Percentiles rank a stretch among this genome's conserved stretches.
These are phyloP conservation scores for Buathra laborator DNA, from an alignment of 2,888 invertebrate species.

Conservation along the genomic window DNA sequence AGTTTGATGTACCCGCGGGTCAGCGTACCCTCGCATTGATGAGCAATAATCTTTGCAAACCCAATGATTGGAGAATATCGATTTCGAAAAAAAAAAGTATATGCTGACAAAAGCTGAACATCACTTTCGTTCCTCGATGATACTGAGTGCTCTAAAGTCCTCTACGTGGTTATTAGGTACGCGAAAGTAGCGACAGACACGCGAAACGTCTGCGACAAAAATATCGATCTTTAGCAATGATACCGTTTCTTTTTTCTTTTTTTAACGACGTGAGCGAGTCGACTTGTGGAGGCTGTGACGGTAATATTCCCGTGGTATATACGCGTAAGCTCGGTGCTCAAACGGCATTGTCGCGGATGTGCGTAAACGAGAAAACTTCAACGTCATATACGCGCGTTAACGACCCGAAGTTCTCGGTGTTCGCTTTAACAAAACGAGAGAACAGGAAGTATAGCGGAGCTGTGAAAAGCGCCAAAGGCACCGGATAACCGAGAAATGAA, in stretches of 20 bases:
- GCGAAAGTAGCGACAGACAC: slow-evolving; percentile 7
- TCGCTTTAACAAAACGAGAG: slow-evolving; percentile 33
- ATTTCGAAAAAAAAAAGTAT: slow-evolving; percentile 18
- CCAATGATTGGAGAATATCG: slow-evolving; percentile 48
- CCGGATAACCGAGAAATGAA: slow-evolving; percentile 12
- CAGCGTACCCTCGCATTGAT: slow-evolving; percentile 36
- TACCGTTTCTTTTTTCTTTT: background rate
- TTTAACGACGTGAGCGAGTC: slow-evolving; percentile 19
- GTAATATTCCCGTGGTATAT: slow-evolving; percentile 27
- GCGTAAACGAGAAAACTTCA: slow-evolving; percentile 64
- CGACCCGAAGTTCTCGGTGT: slow-evolving; percentile 44
- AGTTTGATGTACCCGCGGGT: slow-evolving; percentile 22
- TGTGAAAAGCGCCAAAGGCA: slow-evolving; percentile 60
- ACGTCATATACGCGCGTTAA: slow-evolving; percentile 62
- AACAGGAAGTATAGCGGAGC: slow-evolving; percentile 39
- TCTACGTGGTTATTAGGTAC: background rate
- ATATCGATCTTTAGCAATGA: slow-evolving; percentile 33
- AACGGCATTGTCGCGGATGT: slow-evolving; percentile 53
- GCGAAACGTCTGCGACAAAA: background rate
- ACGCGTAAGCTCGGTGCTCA: background rate
- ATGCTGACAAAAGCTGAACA: slow-evolving; percentile 12
- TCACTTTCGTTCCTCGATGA: background rate
- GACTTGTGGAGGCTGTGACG: slow-evolving; percentile 30
- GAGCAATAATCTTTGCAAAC: slow-evolving; percentile 36
- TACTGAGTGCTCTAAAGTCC: background rate